Conservation (phyloP, 2,888 invertebrate species). For the Drosophila testacea region DNA sequence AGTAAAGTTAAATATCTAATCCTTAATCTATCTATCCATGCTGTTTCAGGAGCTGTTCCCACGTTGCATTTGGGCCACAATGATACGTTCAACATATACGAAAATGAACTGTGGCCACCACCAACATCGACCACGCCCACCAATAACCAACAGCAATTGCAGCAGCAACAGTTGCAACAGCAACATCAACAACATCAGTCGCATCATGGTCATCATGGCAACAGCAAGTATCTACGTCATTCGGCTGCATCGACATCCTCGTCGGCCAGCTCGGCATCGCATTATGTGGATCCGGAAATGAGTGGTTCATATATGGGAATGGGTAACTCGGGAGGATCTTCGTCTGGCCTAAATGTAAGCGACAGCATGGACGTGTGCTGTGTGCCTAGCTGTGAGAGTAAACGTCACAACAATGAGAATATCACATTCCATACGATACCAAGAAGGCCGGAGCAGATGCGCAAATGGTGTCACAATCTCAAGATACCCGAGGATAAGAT, state of each 20-base stretch:
- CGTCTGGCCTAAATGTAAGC: constrained; percentile 58
- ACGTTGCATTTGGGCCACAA: constrained; percentile 81
- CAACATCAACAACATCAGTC: constrained; percentile 46
- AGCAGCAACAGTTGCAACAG: constrained; percentile 29
- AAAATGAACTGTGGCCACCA: constrained; percentile 81
- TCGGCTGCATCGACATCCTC: constrained; percentile 75
- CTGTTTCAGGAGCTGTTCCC: constrained; percentile 75
- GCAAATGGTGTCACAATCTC: constrained; percentile 82
- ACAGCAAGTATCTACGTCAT: constrained; percentile 67
- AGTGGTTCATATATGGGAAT: constrained; percentile 54
- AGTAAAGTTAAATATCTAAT: not conserved
- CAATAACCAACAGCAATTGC: constrained; percentile 45
- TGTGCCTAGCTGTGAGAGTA: constrained; percentile 79
- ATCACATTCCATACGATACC: constrained; percentile 82
- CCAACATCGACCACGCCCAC: constrained; percentile 62
- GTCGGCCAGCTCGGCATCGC: constrained; percentile 69
- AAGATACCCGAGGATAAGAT: constrained; percentile 77
- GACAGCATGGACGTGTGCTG: constrained; percentile 78
- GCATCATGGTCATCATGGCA: constrained; percentile 31
- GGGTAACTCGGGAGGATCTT: constrained; percentile 34
- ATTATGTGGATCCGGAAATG: constrained; percentile 66
- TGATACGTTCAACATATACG: constrained; percentile 82
- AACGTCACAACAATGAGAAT: constrained; percentile 78
- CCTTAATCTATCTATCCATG: not conserved
- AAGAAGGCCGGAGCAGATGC: constrained; percentile 79